phyloP scores from a whole-genome alignment of 2,113 vertebrate species.

The Benitochromis conjunctus region DNA sequence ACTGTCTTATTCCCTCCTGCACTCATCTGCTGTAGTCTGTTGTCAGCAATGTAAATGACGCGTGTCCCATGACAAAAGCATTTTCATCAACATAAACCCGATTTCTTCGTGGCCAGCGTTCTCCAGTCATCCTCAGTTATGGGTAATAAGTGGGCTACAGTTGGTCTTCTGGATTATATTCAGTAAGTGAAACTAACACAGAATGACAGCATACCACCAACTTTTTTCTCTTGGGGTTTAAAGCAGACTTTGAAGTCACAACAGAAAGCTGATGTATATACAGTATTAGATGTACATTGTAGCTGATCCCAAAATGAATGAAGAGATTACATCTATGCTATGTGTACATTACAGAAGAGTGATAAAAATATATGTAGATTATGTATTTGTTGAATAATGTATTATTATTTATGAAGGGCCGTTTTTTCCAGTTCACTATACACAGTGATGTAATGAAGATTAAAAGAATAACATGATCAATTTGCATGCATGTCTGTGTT shows the following conservation, averaged over 20 bases:
- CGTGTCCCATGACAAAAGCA: not conserved
- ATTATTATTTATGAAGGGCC: not conserved
- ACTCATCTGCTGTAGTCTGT: not conserved
- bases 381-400: not conserved
- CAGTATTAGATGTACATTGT: not conserved
- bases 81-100: not conserved
- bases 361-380: fast-evolving
- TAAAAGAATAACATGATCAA: not conserved
- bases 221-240: not conserved
- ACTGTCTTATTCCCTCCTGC: slow-evolving; percentile 12
- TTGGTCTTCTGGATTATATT: not conserved
- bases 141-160: not conserved
- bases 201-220: not conserved
- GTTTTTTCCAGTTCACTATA: not conserved
- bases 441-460: not conserved
- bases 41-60: not conserved
- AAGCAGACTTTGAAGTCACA: not conserved
- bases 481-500: not conserved
- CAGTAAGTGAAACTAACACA: not conserved
- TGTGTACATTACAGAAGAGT: fast-evolving
- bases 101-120: not conserved
- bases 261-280: not conserved
- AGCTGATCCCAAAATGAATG: not conserved
- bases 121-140: not conserved
- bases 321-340: not conserved